phyloP scores from a whole-genome alignment of 2,113 vertebrate genomes.

The Solea senegalensis region DNA sequence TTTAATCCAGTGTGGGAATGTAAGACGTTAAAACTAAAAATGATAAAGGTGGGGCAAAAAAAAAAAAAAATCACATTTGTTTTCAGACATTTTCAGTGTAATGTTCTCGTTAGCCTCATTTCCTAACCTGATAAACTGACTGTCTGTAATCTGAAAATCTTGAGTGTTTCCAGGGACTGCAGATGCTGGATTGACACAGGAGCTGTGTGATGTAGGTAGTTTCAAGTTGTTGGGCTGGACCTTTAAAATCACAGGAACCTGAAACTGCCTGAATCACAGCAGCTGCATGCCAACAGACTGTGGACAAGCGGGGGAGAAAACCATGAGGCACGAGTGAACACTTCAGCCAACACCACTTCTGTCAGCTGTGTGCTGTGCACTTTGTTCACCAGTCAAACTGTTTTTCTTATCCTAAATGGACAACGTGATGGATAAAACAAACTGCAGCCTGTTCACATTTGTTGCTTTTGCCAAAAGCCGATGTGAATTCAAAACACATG shows the following conservation, averaged over 20 bases:
- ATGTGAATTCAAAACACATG: slow-evolving; percentile 23
- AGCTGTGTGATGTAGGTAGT: slow-evolving; percentile 89
- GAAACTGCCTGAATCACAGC: slow-evolving; percentile 88
- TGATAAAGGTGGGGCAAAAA: not conserved
- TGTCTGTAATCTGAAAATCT: no score
- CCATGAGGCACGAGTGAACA: not conserved
- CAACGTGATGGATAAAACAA: slow-evolving; percentile 10
- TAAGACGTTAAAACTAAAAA: not conserved
- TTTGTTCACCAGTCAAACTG: not conserved
- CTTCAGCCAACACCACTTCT: not conserved
- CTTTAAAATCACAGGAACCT: slow-evolving; percentile 85
- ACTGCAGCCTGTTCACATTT: not conserved
- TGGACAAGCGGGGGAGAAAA: slow-evolving; percentile 5
- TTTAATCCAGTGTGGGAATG: not conserved
- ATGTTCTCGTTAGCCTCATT: not conserved
- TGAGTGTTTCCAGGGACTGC: no score
- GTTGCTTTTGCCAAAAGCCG: not conserved
- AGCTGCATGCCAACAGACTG: slow-evolving; percentile 38
- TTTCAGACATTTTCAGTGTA: no score
- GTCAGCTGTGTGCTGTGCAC: slow-evolving; percentile 4
- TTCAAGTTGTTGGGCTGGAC: slow-evolving; percentile 89
- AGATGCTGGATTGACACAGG: not conserved
- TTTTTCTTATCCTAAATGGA: slow-evolving; percentile 1
- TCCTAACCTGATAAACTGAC: no score
- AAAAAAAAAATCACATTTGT: not conserved